Evolutionary conservation across 30 jellyfish, hydroid and myxozoan species (phyloP).

Genomic region (Mastigias papua): DNA sequence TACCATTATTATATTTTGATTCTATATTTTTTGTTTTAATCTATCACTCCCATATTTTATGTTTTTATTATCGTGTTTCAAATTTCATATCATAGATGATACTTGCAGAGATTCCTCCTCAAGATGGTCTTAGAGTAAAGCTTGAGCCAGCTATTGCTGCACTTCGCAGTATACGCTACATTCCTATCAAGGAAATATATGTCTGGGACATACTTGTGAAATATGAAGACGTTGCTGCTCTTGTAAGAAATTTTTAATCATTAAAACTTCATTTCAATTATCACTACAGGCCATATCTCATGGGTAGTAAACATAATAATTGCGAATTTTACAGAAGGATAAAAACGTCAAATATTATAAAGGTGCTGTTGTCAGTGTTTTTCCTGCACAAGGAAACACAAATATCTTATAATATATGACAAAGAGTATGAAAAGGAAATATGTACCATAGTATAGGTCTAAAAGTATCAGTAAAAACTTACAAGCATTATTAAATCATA

Average conservation of each 20-base stretch:
- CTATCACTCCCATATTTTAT: background rate
- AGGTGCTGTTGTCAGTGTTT: no score
- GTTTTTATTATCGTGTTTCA: background rate
- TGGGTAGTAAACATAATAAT: no score
- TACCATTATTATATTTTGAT: background rate
- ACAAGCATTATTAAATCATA: no score
- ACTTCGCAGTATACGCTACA: constrained; percentile 66
- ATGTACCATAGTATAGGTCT: no score
- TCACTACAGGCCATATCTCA: no score
- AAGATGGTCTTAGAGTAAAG: constrained; percentile 49
- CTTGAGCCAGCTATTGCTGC: constrained; percentile 75
- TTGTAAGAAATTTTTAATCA: constrained; percentile 33
- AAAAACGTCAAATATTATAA: no score
- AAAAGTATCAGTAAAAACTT: no score
- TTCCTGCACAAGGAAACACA: no score
- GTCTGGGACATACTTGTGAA: constrained; percentile 82
- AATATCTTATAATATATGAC: no score
- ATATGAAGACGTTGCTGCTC: constrained; percentile 77
- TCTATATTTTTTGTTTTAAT: background rate
- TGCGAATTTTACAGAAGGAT: no score
- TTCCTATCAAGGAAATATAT: constrained; percentile 62
- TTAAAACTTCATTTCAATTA: no score
- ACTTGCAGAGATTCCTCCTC: constrained; percentile 34
- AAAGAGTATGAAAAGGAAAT: no score
- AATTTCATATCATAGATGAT: constrained; percentile 22